Percentiles rank a stretch among this genome's conserved stretches.
These are phyloP conservation scores for Enteromius anoplus DNA, from an alignment of 2,797 vertebrate species.

Conservation along the genomic window DNA sequence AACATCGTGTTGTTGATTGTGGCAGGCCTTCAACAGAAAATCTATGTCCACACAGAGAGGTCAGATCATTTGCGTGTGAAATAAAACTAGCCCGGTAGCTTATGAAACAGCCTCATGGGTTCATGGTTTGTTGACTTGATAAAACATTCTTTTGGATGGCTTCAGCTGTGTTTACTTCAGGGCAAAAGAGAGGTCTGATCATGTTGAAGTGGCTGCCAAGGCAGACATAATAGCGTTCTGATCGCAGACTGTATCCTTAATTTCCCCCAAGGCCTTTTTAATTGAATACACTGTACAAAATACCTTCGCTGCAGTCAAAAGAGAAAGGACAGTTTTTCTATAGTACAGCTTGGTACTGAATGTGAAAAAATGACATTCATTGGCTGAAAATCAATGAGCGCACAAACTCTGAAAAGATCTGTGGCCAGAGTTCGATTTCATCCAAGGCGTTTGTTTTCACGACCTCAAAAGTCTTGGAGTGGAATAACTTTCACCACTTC, in stretches of 20 bases:
- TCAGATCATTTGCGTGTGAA: conserved; percentile 23
- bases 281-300: conserved; percentile 31
- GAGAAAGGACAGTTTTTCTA: conserved; percentile 3
- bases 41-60: background rate
- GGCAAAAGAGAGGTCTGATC: conserved; percentile 42
- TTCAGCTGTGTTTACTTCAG: conserved; percentile 41
- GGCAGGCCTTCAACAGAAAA: conserved; percentile 11
- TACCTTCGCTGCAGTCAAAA: background rate
- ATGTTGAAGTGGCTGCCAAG: conserved; percentile 32
- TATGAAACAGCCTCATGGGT: conserved; percentile 36
- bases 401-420: conserved; percentile 27
- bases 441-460: conserved; percentile 34
- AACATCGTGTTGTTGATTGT: background rate
- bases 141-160: conserved; percentile 25
- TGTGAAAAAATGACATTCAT: background rate
- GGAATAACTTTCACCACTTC: conserved; percentile 37
- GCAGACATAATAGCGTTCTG: conserved; percentile 38
- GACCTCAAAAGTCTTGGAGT: conserved; percentile 20
- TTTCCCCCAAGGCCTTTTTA: conserved; percentile 17
- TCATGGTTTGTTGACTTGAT: conserved; percentile 41
- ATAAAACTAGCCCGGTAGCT: background rate
- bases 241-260: conserved; percentile 33
- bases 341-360: background rate
- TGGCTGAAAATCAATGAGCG: conserved; percentile 18
- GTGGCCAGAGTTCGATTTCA: conserved; percentile 14